A percentile compares a stretch with the other conserved stretches of the same genome.
phyloP scores from a whole-genome alignment of 2,113 vertebrate species.

The Salvelinus sp. region DNA sequence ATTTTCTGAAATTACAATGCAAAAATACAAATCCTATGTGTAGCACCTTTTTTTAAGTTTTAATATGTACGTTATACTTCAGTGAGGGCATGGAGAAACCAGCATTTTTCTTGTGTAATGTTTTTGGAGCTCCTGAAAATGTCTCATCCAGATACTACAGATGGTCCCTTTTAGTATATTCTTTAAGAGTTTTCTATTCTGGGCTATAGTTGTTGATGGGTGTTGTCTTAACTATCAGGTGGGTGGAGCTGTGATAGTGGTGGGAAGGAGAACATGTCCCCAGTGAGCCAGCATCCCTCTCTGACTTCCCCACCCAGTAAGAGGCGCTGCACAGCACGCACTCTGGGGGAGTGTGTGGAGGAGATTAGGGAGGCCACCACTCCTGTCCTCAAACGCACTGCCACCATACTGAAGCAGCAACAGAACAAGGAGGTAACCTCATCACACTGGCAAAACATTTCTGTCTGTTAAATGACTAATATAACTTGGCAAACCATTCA shows the following conservation, averaged over 20 bases:
- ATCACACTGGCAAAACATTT: conserved; percentile 13
- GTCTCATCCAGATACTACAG: too few relatives aligned
- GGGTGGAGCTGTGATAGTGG: conserved; percentile 16
- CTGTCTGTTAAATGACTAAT: conserved; percentile 24
- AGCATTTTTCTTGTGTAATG: too few relatives aligned
- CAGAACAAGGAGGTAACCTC: conserved; percentile 50
- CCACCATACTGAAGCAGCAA: conserved; percentile 30
- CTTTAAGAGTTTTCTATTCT: not conserved
- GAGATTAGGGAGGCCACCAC: conserved; percentile 60
- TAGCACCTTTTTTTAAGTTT: too few relatives aligned
- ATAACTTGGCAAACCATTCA: not conserved
- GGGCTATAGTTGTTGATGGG: conserved; percentile 4
- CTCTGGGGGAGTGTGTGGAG: conserved; percentile 37
- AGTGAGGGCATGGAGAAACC: too few relatives aligned
- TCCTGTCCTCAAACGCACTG: conserved; percentile 20
- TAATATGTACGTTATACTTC: too few relatives aligned
- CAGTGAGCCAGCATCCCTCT: not conserved
- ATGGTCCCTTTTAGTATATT: not conserved
- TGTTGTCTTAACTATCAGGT: conserved; percentile 45
- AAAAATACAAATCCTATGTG: too few relatives aligned
- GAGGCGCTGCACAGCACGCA: conserved; percentile 58
- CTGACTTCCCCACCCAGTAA: conserved; percentile 54
- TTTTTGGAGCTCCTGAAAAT: too few relatives aligned
- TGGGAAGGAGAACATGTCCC: conserved; percentile 65
- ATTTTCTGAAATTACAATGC: too few relatives aligned